Evolutionary conservation across 2,113 vertebrate genomes (phyloP).

Genomic region (Crocuta crocuta): DNA sequence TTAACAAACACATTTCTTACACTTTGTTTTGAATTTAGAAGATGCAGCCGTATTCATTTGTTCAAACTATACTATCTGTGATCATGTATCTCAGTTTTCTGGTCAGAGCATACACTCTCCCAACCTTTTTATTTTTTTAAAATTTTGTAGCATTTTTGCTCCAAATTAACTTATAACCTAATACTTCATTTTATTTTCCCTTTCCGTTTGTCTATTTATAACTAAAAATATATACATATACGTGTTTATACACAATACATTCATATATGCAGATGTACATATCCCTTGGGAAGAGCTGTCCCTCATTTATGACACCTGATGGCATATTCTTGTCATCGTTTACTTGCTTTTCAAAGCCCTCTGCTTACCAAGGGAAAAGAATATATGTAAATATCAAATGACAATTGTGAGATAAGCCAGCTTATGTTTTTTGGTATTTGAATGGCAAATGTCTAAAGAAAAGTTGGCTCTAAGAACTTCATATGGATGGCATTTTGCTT

Average conservation of each 20-base stretch:
- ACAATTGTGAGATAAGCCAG: conserved; percentile 48
- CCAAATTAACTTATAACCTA: neutral
- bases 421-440: conserved; percentile 64
- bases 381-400: conserved; percentile 56
- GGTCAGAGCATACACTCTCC: neutral
- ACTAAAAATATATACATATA: conserved; percentile 17
- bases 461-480: conserved; percentile 66
- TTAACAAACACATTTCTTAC: conserved; percentile 77
- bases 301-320: conserved; percentile 51
- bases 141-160: conserved; percentile 42
- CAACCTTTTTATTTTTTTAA: neutral
- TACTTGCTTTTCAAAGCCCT: conserved; percentile 52
- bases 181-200: conserved; percentile 4
- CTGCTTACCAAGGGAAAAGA: conserved; percentile 56
- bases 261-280: neutral
- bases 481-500: conserved; percentile 58
- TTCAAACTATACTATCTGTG: neutral
- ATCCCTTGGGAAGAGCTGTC: neutral
- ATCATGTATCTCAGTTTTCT: conserved; percentile 68
- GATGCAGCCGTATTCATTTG: conserved; percentile 62
- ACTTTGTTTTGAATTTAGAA: conserved; percentile 73
- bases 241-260: neutral
- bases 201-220: conserved; percentile 24
- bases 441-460: conserved; percentile 67
- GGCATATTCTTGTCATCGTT: conserved; percentile 46